These are phyloP conservation scores for Xiphorhynchus elegans DNA, from an alignment of 2,113 vertebrate genomes.

Conservation along the genomic window DNA sequence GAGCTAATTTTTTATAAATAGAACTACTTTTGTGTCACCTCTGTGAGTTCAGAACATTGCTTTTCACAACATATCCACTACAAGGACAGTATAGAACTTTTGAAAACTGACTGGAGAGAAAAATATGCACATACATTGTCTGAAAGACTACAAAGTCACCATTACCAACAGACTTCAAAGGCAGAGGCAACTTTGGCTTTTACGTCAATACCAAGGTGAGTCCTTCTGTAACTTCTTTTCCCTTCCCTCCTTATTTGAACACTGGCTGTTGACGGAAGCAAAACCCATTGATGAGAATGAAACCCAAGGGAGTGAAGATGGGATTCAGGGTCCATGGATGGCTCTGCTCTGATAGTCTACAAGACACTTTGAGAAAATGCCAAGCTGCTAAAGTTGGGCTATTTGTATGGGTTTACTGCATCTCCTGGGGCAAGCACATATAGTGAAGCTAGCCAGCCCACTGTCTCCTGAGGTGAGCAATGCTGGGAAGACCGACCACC, in stretches of 20 bases:
- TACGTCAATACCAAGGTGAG: not conserved
- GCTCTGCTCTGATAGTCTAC: not conserved
- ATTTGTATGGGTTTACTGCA: not conserved
- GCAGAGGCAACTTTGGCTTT: not conserved
- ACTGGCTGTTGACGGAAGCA: not conserved
- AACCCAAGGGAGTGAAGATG: not conserved
- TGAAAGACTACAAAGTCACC: not conserved
- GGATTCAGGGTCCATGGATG: not conserved
- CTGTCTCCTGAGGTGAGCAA: conserved; percentile 42
- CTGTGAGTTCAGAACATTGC: not conserved
- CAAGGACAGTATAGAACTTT: not conserved
- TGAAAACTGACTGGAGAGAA: not conserved
- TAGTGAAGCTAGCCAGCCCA: conserved; percentile 41
- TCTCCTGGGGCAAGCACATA: not conserved
- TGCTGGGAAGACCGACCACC: conserved; percentile 65
- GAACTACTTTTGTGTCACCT: not conserved
- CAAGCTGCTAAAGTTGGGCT: not conserved
- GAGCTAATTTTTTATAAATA: not conserved
- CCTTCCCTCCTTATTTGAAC: not conserved
- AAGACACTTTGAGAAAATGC: conserved; percentile 2
- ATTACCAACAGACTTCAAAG: not conserved
- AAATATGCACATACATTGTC: not conserved
- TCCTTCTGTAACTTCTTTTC: not conserved
- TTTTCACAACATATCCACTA: not conserved
- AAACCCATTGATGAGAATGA: not conserved